Percentiles rank a stretch among this genome's conserved stretches.
These are phyloP conservation scores for Drosophila bocqueti DNA, from an alignment of 1,140 invertebrate species.

Conservation along the genomic window DNA sequence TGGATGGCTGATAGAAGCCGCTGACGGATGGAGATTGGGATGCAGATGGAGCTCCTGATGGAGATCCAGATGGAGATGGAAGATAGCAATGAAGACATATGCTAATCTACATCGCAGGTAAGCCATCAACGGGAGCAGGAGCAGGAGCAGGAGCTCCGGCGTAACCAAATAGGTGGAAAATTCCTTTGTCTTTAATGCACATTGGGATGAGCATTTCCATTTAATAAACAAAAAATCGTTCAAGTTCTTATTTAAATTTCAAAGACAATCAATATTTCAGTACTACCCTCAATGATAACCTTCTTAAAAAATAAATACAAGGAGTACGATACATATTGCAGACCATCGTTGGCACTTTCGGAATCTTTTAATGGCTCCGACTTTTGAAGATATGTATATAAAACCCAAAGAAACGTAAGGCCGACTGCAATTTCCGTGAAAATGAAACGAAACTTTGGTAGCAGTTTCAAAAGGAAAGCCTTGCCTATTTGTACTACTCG, in stretches of 20 bases:
- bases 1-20: conserved; percentile 44
- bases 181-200: conserved; percentile 39
- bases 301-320: too few relatives aligned
- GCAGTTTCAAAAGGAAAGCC: conserved; percentile 19
- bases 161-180: conserved; percentile 32
- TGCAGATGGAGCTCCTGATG: conserved; percentile 13
- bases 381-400: conserved; percentile 1
- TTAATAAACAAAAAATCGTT: background rate
- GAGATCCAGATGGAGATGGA: conserved; percentile 13
- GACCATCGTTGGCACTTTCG: background rate
- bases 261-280: background rate
- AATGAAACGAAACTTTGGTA: conserved; percentile 8
- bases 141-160: conserved; percentile 13
- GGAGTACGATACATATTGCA: too few relatives aligned
- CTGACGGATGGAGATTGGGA: conserved; percentile 29
- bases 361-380: conserved; percentile 16
- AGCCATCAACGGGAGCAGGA: conserved; percentile 21
- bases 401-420: background rate
- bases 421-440: conserved; percentile 7
- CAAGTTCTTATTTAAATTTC: background rate
- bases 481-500: conserved; percentile 1
- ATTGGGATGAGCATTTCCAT: conserved; percentile 16
- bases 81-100: conserved; percentile 47
- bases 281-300: background rate
- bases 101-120: conserved; percentile 37